Base-by-base conservation (phyloP, 1,140 invertebrate genomes). In the Epicauta chinensis region DNA sequence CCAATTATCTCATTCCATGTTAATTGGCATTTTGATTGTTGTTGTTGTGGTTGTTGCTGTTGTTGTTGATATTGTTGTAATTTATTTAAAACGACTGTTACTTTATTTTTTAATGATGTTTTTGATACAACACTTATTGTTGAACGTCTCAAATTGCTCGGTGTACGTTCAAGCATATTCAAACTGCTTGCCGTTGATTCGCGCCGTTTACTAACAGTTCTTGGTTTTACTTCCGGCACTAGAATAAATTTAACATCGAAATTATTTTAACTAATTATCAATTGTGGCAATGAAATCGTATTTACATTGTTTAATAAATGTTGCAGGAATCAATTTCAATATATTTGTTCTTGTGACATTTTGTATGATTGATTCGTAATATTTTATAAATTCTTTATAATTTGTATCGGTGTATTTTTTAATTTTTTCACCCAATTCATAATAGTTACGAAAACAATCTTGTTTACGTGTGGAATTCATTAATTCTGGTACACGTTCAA, bases 401-500 rank as follows among this genome's bases (percentile, higher is more conserved):
- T 82, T 83, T 0, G 62, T 60, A 35, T 88, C 81, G 71, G 94
- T 90, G 65, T 82, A 94, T 1, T 76, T 70, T 63, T 83, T 86
- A 76, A 94, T 81, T 16, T 82, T 72, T 56, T 83, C 85, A 1
- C 81, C 84, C 3, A 93, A 71, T 12, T 73, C 75, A 31, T 86
- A 76, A 64, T 93, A 93, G 54, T 87, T 80, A 13, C 80, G 72
- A 61, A 91, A 88, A 0, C 86, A 82, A 65, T 86, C 73, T 3
- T 79, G 74, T 61, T 85, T 89, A 11, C 86, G 71, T n/a, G 84
- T 80, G 48, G 80, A 87, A 17, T 83, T 72, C 60, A 87, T 82
- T 41, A 93, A 71, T 58, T 93, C 84, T 31, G 83, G 75, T 2
- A 90, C 77, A 48, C 79, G 76, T 64, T 85, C 78, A 62, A 93